These are phyloP conservation scores for Enteromius paludinosus DNA, from an alignment of 2,797 vertebrate genomes.

Conservation along the genomic window DNA sequence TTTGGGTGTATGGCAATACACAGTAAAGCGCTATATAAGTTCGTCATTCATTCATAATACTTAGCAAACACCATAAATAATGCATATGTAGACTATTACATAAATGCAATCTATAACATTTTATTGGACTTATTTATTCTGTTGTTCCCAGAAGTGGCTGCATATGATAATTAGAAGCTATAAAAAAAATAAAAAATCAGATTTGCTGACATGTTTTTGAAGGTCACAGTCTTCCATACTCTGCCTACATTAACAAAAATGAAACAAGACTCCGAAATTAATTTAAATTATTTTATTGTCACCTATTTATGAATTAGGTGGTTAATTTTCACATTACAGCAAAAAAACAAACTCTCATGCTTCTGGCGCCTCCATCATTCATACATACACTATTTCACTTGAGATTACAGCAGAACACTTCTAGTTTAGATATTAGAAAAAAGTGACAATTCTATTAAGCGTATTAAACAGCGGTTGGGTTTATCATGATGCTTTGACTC, in stretches of 20 bases:
- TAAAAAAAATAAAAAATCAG: neutral
- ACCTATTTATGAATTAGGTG: constrained; percentile 24
- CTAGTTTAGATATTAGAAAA: constrained; percentile 25
- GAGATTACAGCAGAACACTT: constrained; percentile 10
- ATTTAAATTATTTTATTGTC: constrained; percentile 62
- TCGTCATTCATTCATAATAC: too few species aligned
- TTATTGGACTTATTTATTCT: neutral
- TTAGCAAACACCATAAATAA: neutral
- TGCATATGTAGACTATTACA: neutral
- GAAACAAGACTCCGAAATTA: neutral
- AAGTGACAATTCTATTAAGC: constrained; percentile 41
- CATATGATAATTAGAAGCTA: neutral
- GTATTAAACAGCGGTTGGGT: neutral
- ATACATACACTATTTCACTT: constrained; percentile 8
- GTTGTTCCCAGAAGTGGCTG: neutral
- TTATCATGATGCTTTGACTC: constrained; percentile 18
- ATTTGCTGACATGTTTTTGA: neutral
- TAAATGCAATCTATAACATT: neutral
- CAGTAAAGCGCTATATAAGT: too few species aligned
- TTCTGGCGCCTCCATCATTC: neutral
- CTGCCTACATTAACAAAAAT: neutral
- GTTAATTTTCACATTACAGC: constrained; percentile 14
- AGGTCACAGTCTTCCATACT: neutral
- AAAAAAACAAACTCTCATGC: neutral
- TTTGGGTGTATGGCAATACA: too few species aligned